Conservation (phyloP, 1,140 invertebrate species). For the Aphis gossypii region DNA sequence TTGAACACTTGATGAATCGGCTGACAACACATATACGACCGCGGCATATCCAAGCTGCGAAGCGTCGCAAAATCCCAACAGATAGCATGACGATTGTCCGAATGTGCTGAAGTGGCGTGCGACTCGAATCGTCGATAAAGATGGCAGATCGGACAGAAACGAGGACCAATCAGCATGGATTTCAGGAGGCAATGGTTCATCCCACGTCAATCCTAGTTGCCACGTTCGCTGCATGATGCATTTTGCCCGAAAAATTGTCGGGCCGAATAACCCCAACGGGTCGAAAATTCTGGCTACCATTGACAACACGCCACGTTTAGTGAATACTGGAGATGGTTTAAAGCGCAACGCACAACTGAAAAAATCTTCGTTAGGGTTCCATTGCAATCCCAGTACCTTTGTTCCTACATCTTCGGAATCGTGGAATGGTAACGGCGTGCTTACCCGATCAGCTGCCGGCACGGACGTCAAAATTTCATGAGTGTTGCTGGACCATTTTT, state of each 20-base stretch:
- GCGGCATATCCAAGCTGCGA: conserved; percentile 62
- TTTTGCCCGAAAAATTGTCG: neutral
- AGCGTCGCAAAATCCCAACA: conserved; percentile 62
- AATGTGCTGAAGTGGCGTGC: neutral
- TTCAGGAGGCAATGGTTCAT: neutral
- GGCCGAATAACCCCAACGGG: neutral
- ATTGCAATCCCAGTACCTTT: neutral
- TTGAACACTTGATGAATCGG: neutral
- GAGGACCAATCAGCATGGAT: neutral
- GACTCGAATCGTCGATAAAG: neutral
- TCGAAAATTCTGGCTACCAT: neutral
- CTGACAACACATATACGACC: conserved; percentile 60
- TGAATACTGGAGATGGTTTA: neutral
- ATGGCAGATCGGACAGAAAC: neutral
- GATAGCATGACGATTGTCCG: too few relatives aligned
- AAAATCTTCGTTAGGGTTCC: neutral
- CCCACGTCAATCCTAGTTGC: neutral
- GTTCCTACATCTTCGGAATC: neutral
- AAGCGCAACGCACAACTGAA: neutral
- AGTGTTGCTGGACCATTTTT: too few relatives aligned
- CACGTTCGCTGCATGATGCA: neutral
- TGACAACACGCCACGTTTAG: neutral
- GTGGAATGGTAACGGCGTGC: neutral
- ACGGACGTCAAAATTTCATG: too few relatives aligned
- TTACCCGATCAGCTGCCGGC: neutral